Base-by-base conservation (phyloP, 2,888 invertebrate genomes). In the Chorisops tibialis region DNA sequence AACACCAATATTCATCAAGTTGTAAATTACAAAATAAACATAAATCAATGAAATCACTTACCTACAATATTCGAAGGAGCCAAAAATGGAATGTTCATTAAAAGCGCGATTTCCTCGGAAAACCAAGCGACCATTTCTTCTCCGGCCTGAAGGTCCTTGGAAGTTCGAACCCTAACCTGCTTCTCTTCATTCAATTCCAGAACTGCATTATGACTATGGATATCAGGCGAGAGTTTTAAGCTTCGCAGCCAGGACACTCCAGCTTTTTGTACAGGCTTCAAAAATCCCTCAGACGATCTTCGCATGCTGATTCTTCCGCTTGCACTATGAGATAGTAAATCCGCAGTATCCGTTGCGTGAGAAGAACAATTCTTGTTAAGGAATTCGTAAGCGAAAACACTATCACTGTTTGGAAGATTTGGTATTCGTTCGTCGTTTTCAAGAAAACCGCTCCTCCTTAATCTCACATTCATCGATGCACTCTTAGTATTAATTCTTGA, bases 71-170 rank as follows among this genome's bases (percentile, higher is more conserved):
- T 90, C 4, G 80, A 79, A 1, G 90, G 90, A 14, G 87, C 85
- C 11, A 93, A 78, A 74, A 91, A 89, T 0, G 92, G 93, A 75
- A 96, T 87, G 62, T 85, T 85, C 70, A 90, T 79, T 56, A 86
- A 81, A 1, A 88, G 85, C 12, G 89, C 80, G 63, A 91, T 80
- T 65, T 86, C 85, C 68, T 89, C 88, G 6, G 88, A 87, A 75
- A 93, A 93, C 95, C 96, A 96, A 68, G 92, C 81, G 30, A 84
- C 79, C 50, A 93, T 79, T 69, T 89, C 88, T 63, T 88, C 87
- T 37, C 87, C 88, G 2, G 81, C 79, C 48, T 80, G 78, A 61
- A 81, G 77, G 67, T 78, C 79, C 39, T 76, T 74, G 45, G 73
- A 72, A 41, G 79, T 70, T 14, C 80, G 77, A 67, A 83, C 66